phyloP scores from a whole-genome alignment of 2,888 invertebrate genomes.

The Plusia festucae region DNA sequence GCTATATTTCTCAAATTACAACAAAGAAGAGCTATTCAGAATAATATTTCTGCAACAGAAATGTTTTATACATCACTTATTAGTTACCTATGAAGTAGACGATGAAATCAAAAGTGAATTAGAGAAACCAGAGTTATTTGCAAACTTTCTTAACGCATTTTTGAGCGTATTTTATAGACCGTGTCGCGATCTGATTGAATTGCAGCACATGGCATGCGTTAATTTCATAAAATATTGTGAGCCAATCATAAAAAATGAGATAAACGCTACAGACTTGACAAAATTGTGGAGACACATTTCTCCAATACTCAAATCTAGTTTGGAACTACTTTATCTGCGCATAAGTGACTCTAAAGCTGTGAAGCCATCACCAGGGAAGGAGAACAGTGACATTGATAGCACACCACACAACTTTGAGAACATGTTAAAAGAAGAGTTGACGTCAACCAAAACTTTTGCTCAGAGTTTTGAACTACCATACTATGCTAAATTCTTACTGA shows the following conservation, averaged over 20 bases:
- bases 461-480: constrained; percentile 94
- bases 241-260: constrained; percentile 92
- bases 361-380: constrained; percentile 75
- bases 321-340: constrained; percentile 94
- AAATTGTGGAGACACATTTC: constrained; percentile 95
- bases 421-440: constrained; percentile 80
- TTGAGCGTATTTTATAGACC: constrained; percentile 95
- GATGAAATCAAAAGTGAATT: constrained; percentile 72
- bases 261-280: constrained; percentile 90
- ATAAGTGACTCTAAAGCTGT: constrained; percentile 78
- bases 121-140: constrained; percentile 90
- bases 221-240: constrained; percentile 94
- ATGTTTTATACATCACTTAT: constrained; percentile 73
- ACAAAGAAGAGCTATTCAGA: constrained; percentile 91
- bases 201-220: constrained; percentile 93
- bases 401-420: constrained; percentile 74
- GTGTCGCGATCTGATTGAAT: constrained; percentile 95
- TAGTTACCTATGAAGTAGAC: constrained; percentile 70
- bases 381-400: constrained; percentile 66
- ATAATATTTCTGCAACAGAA: constrained; percentile 81
- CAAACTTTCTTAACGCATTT: constrained; percentile 94
- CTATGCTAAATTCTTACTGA: constrained; percentile 96
- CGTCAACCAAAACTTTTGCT: constrained; percentile 88
- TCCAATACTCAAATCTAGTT: constrained; percentile 92
- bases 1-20: constrained; percentile 94